These are phyloP conservation scores for Xenus cinereus DNA, from an alignment of 2,113 vertebrate species.

Conservation along the genomic window DNA sequence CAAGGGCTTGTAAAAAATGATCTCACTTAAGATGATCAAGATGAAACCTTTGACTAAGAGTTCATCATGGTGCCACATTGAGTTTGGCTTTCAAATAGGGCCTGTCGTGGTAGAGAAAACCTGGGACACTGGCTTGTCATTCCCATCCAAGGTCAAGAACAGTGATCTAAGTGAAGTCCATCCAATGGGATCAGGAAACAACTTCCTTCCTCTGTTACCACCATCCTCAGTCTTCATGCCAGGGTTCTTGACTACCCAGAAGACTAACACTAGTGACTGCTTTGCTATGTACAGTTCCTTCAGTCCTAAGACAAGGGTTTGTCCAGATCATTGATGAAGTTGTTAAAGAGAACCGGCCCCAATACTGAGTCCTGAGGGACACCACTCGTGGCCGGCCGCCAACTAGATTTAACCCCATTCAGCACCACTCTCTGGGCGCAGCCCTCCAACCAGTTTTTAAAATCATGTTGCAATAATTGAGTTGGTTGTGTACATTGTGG, in stretches of 20 bases:
- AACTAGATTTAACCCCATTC: too few relatives aligned
- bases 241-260: not conserved
- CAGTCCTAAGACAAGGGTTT: not conserved
- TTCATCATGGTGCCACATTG: not conserved
- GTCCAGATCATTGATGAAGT: too few relatives aligned
- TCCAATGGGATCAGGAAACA: not conserved
- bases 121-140: not conserved
- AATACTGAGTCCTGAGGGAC: too few relatives aligned
- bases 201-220: not conserved
- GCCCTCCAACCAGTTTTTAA: not conserved
- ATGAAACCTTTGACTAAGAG: not conserved
- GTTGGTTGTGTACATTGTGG: not conserved
- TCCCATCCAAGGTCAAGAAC: not conserved
- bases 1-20: not conserved
- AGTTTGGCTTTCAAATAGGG: not conserved
- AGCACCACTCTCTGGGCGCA: too few relatives aligned
- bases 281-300: not conserved
- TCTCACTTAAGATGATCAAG: not conserved
- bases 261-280: not conserved
- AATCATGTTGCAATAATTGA: not conserved
- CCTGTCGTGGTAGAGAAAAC: not conserved
- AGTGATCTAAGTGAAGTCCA: not conserved
- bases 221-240: not conserved
- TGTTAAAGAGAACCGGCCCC: too few relatives aligned
- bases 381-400: too few relatives aligned